Percentiles rank a stretch among this genome's conserved stretches.
Conservation (phyloP, 92 coral and sea anemone species). For the Metridium senile region DNA sequence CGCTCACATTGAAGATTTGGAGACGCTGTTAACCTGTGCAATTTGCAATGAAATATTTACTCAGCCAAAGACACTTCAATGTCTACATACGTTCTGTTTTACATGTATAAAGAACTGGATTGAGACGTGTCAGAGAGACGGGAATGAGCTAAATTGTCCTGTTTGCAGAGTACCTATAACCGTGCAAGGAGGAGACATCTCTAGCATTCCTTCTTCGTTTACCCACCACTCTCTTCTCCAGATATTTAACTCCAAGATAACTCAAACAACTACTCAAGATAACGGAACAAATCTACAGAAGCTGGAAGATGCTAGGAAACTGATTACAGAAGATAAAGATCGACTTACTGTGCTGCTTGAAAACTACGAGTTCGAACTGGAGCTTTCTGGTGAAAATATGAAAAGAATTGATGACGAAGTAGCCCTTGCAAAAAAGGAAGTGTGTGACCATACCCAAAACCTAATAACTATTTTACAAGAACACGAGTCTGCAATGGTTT, state of each 20-base stretch:
- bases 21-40: slow-evolving; percentile 13
- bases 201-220: slow-evolving; percentile 24
- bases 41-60: slow-evolving; percentile 12
- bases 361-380: not conserved
- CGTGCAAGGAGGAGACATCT: slow-evolving; percentile 7
- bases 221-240: slow-evolving; percentile 2
- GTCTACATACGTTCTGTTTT: slow-evolving; percentile 18
- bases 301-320: not conserved
- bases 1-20: slow-evolving; percentile 7
- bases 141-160: not conserved
- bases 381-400: slow-evolving; percentile 8
- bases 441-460: not conserved
- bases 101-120: slow-evolving; percentile 3
- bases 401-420: not conserved
- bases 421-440: not conserved
- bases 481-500: not conserved
- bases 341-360: not conserved
- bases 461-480: not conserved
- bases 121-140: not conserved
- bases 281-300: not conserved
- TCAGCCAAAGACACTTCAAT: slow-evolving; percentile 16
- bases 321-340: not conserved
- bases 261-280: not conserved
- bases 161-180: not conserved
- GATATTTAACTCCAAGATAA: not conserved